Evolutionary conservation across 2,113 vertebrate species (phyloP).

Genomic region (Mus musculus): DNA sequence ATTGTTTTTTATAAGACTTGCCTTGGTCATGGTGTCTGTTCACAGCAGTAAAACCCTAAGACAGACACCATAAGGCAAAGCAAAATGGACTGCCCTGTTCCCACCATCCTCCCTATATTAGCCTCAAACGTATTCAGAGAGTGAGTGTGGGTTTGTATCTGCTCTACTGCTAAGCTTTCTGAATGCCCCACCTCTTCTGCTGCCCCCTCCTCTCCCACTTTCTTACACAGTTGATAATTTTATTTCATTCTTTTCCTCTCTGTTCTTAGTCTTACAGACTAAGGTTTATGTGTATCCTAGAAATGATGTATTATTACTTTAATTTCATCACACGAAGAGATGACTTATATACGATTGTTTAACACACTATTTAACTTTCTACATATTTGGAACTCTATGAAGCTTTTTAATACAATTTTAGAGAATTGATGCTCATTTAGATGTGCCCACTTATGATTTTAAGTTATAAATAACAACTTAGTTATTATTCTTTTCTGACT

Average conservation of each 20-base stretch:
- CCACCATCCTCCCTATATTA: neutral
- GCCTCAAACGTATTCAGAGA: neutral
- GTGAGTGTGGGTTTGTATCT: neutral
- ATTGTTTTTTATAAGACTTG: no score
- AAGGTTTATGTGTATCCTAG: neutral
- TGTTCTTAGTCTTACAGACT: neutral
- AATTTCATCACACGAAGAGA: neutral
- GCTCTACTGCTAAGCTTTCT: neutral
- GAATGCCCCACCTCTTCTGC: neutral
- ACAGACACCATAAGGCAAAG: neutral
- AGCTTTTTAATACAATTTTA: neutral
- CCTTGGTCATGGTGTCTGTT: no score
- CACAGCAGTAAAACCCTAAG: no score
- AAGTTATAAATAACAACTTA: no score
- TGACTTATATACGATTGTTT: neutral
- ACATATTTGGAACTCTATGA: neutral
- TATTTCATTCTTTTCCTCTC: neutral
- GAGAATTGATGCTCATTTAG: neutral
- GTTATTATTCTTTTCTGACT: neutral
- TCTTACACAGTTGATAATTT: neutral
- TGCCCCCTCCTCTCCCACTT: neutral
- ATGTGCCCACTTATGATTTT: neutral
- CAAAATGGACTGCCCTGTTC: neutral
- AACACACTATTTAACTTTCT: constrained; percentile 13
- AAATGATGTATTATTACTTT: constrained; percentile 16